Evolutionary conservation across 2,888 invertebrate genomes (phyloP), one percentile per base, ranked within the genome.

Genomic region (Synergus gifuensis): DNA sequence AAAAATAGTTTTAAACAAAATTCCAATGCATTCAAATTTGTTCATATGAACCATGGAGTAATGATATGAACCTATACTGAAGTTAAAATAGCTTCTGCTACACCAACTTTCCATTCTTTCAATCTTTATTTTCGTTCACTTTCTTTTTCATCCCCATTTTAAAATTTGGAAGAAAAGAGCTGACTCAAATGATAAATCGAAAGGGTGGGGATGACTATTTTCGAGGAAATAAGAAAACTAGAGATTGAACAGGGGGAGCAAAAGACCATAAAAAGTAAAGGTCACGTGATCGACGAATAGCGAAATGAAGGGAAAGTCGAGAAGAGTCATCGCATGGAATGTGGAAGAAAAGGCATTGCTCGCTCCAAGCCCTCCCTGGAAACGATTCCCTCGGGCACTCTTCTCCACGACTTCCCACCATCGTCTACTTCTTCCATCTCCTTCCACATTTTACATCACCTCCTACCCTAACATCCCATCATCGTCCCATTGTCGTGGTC

Each of bases 351-450:
- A 76, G 40, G 62, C 76, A 76, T 42, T 76, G 62, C 76, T 54
- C 76, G 42, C 76, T 40, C 40, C 60, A 40, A 62, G 62, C 62
- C 76, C 60, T 76, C 82, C 14, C 81, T 81, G 79, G 84, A 78
- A 85, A 88, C 87, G 84, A 88, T 88, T 89, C 89, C 89, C 89
- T 49, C 63, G 85, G 87, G 89, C 84, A 86, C 83, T 86, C 85
- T 88, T 88, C 89, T 79, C 85, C 85, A 83, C 79, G 86, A 89
- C 85, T 88, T 85, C 84, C 86, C 87, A 86, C 88, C 88, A 87
- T 87, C 88, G 86, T 86, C 78, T 28, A 28, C 62, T 83, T 81
- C 82, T 54, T 62, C 76, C 40, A 76, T 18, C 76, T 49, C 36
- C 18, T 58, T 62, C 60, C 36, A 58, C 58, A 36, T 58, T 76